Conservation (phyloP, 2,113 vertebrate species). For the Zingel zingel region DNA sequence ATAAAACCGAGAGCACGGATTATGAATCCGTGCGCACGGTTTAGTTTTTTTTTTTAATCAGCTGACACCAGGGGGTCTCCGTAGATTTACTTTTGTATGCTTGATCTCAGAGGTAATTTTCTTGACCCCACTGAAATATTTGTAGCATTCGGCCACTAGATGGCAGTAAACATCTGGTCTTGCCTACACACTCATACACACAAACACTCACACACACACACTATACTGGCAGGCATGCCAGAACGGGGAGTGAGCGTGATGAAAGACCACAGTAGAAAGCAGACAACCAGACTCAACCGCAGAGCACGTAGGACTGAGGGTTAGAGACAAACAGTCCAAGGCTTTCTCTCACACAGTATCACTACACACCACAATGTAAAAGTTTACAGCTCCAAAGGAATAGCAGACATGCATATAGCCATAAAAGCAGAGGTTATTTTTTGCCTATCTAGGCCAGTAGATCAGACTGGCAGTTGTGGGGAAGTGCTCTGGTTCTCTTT, state of each 20-base stretch:
- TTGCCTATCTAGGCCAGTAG: constrained; percentile 20
- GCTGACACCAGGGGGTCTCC: no score
- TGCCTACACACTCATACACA: constrained; percentile 21
- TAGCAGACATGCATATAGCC: constrained; percentile 29
- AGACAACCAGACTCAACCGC: constrained; percentile 77
- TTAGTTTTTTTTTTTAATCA: no score
- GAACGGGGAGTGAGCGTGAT: constrained; percentile 76
- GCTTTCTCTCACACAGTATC: constrained; percentile 49
- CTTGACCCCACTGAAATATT: constrained; percentile 27
- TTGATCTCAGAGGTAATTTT: constrained; percentile 20
- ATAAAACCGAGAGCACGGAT: no score
- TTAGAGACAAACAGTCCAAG: constrained; percentile 62
- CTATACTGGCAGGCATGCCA: constrained; percentile 55
- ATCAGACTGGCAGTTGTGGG: constrained; percentile 28
- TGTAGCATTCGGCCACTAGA: constrained; percentile 64
- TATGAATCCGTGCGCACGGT: no score
- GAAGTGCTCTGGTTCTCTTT: constrained; percentile 26
- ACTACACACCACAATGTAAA: constrained; percentile 54
- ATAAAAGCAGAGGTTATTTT: constrained; percentile 39
- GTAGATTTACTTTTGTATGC: neutral
- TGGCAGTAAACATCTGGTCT: constrained; percentile 76
- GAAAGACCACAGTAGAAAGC: constrained; percentile 79
- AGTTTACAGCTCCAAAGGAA: constrained; percentile 48
- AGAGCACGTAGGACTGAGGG: constrained; percentile 67
- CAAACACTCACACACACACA: constrained; percentile 41